Percentiles rank a stretch among this genome's conserved stretches.
Evolutionary conservation across 2,797 vertebrate genomes (phyloP).

Genomic region (Tiaroga cobitis): DNA sequence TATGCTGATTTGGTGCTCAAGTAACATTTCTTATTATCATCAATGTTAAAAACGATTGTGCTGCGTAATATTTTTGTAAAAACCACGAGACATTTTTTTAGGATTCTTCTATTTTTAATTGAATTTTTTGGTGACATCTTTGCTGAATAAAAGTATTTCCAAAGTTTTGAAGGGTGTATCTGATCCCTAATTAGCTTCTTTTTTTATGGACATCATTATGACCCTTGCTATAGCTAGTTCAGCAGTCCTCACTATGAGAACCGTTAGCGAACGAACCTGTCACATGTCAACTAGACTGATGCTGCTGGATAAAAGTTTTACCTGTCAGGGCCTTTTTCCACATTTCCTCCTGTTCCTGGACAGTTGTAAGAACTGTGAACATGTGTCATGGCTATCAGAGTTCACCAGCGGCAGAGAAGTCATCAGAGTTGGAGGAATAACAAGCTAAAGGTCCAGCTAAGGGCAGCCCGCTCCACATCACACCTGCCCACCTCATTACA

Average conservation of each 20-base stretch:
- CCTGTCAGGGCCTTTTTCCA: slow-evolving; percentile 31
- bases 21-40: too few relatives aligned
- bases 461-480: slow-evolving; percentile 56
- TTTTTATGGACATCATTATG: background rate
- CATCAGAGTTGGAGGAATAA: slow-evolving; percentile 65
- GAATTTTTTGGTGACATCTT: background rate
- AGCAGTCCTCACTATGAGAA: slow-evolving; percentile 5
- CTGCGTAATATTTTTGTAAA: background rate
- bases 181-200: background rate
- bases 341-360: slow-evolving; percentile 27
- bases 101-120: background rate
- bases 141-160: background rate
- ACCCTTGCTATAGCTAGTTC: background rate
- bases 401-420: slow-evolving; percentile 61
- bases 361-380: slow-evolving; percentile 41
- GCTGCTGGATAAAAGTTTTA: slow-evolving; percentile 20
- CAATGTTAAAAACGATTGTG: background rate
- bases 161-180: background rate
- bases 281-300: slow-evolving; percentile 13
- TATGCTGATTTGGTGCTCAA: background rate
- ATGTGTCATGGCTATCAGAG: slow-evolving; percentile 54
- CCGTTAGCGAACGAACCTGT: background rate
- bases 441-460: slow-evolving; percentile 62
- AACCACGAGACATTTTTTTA: background rate
- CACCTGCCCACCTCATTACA: slow-evolving; percentile 77